Evolutionary conservation across 2,113 vertebrate species (phyloP).

Genomic region (Oncorhynchus gorbuscha): DNA sequence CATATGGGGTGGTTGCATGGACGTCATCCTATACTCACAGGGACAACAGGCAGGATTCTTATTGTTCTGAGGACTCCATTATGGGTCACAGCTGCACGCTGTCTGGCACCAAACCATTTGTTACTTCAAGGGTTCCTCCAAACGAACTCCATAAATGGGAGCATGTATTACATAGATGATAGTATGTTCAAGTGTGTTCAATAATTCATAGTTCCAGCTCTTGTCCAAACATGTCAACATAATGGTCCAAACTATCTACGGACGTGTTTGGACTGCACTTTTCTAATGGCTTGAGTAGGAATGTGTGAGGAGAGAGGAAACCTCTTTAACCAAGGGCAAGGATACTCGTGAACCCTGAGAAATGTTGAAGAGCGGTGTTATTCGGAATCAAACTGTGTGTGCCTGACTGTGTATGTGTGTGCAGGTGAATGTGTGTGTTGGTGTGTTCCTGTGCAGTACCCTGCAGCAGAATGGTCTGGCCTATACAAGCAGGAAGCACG

Average conservation of each 20-base stretch:
- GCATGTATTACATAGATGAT: conserved; percentile 34
- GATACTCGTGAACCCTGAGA: not conserved
- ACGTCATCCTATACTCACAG: not conserved
- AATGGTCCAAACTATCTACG: conserved; percentile 36
- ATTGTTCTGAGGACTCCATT: not conserved
- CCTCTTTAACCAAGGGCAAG: not conserved
- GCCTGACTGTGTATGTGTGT: conserved; percentile 4
- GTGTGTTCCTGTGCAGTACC: conserved; percentile 1
- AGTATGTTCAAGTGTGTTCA: not conserved
- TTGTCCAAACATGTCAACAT: not conserved
- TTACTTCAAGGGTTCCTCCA: too few species aligned
- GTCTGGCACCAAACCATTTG: too few species aligned
- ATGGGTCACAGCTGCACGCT: too few species aligned
- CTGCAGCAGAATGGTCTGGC: conserved; percentile 6
- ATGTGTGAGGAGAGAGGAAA: not conserved
- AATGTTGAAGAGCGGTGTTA: too few species aligned
- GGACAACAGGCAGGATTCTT: not conserved
- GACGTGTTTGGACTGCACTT: conserved; percentile 6
- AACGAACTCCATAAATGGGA: conserved; percentile 21
- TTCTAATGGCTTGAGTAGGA: not conserved
- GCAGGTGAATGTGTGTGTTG: conserved; percentile 13
- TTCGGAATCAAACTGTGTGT: not conserved
- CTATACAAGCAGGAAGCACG: conserved; percentile 10
- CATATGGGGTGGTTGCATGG: not conserved
- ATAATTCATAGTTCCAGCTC: conserved; percentile 24